Conservation (phyloP, 53 echinoderm and acorn worm genomes). For the Stichopus horrens region DNA sequence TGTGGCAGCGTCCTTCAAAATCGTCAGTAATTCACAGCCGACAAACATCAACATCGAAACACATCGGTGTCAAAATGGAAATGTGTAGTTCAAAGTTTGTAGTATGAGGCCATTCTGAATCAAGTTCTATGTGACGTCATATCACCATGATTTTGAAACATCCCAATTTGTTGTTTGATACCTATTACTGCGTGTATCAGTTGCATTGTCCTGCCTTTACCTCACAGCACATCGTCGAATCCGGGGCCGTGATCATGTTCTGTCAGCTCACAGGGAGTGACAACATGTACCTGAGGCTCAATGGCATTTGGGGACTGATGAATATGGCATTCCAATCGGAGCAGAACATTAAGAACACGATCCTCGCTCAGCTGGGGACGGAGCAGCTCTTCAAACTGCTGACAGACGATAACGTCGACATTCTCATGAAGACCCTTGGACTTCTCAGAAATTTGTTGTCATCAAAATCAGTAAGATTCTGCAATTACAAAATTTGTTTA, state of each 20-base stretch:
- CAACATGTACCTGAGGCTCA: slow-evolving; percentile 80
- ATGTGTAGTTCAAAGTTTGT: no score
- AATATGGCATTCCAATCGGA: slow-evolving; percentile 99
- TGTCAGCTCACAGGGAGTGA: slow-evolving; percentile 80
- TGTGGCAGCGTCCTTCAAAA: no score
- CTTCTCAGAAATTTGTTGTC: slow-evolving; percentile 88
- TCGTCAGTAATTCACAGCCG: no score
- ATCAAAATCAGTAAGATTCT: slow-evolving; percentile 75
- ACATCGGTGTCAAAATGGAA: no score
- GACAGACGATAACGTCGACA: slow-evolving; percentile 89
- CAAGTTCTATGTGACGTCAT: not conserved
- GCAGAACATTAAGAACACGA: slow-evolving; percentile 90
- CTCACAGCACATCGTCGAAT: slow-evolving; percentile 83
- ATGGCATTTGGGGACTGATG: slow-evolving; percentile 99
- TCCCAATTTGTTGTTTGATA: not conserved
- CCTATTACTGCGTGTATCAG: not conserved
- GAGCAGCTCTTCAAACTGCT: slow-evolving; percentile 90
- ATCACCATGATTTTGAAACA: not conserved
- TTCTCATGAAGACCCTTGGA: slow-evolving; percentile 96
- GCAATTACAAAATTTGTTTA: no score
- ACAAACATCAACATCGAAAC: no score
- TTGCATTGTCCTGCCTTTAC: not conserved
- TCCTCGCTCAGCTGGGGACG: slow-evolving; percentile 76
- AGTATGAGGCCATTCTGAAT: no score
- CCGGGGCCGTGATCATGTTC: slow-evolving; percentile 77